Base-by-base conservation (phyloP, 2,888 invertebrate species). In the Monopis laevigella region DNA sequence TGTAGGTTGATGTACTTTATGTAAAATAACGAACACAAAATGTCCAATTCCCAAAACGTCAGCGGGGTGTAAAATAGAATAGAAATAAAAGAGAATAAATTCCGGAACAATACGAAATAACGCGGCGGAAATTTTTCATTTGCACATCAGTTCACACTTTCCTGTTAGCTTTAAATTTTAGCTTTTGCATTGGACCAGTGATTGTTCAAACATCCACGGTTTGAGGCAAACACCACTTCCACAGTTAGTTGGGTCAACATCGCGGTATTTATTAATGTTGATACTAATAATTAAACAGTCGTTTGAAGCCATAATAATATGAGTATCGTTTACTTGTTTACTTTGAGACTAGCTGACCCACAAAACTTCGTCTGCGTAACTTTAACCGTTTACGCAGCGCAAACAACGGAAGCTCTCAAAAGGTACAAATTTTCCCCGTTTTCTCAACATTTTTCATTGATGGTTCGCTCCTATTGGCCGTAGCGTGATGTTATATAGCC, bases 61-160 rank as follows among this genome's bases (percentile, higher is more conserved):
- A 32, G 32, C 17, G 14, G 32, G 17, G 16, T 32, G 32, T 32
- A 32, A 32, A 32, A 32, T 32, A 32, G 32, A 16, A 32, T 17
- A 10, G 17, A 32, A 32, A 32, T 16, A 32, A 32, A 32, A 11
- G 29, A 29, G 29, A 12, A 3, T 13, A 29, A 29, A 16, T 10
- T 32, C 32, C 16, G n/a, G 32, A 16, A 32, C 32, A 32, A 32
- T 32, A 32, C 17, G 32, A 21, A 36, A 36, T 54, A 54, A 51
- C 54, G 45, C 46, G 56, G 59, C 55, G 63, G 65, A 71, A 68
- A 65, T 68, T 70, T 74, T 74, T 72, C 73, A 73, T 71, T 73
- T 70, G 66, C 65, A 62, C 65, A 57, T 56, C 60, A 66, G 60
- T 74, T 74, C 72, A 69, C 73, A 73, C 70, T 67, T 55, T 48